Base-by-base conservation (phyloP, 2,113 vertebrate species). In the Delphinus delphis region DNA sequence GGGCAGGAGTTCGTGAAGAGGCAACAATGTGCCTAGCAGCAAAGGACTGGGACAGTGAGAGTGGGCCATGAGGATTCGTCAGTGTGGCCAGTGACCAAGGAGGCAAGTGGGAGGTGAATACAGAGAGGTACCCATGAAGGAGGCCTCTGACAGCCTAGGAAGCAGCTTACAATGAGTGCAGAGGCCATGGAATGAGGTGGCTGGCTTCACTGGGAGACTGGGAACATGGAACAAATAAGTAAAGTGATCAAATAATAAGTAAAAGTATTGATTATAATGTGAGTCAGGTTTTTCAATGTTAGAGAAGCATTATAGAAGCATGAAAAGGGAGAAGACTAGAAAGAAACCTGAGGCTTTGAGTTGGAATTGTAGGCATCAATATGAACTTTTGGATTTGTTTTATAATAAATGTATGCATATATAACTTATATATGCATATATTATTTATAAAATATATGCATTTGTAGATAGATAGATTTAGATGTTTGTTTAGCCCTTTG, bases 1-100 rank as follows among this genome's bases (percentile, higher is more conserved):
- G 5, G 1, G 18, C 26, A n/a, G 9, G 1, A 1, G 2, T 1
- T 33, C 7, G 5, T 23, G 33, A 71, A 62, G 33, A 55, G 18
- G 38, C 33, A 79, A 28, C 4, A 38, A 12, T 15, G 8, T 50
- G 36, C 17, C 17, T 8, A 60, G 26, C 5, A 38, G 25, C 1
- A 25, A 65, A 58, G 25, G 89, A 55, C 28, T 28, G 18, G 8
- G 79, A 12, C 65, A 63, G 1, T 18, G 18, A 21, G 15, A 33
- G 0, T 17, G 23, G 20, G n/a, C 25, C 28, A 36, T 11, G 26
- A 62, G 13, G 15, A 62, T 68, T 33, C 44, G 0, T 14, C 6
- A 28, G 23, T 10, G 2, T 63, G 6, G 14, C 23, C 33, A 15
- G 20, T 63, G 5, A 3, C 62, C 53, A 83, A 88, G 50, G 65